Evolutionary conservation across 2,113 vertebrate species (phyloP).

Genomic region (Calyptomena viridis): DNA sequence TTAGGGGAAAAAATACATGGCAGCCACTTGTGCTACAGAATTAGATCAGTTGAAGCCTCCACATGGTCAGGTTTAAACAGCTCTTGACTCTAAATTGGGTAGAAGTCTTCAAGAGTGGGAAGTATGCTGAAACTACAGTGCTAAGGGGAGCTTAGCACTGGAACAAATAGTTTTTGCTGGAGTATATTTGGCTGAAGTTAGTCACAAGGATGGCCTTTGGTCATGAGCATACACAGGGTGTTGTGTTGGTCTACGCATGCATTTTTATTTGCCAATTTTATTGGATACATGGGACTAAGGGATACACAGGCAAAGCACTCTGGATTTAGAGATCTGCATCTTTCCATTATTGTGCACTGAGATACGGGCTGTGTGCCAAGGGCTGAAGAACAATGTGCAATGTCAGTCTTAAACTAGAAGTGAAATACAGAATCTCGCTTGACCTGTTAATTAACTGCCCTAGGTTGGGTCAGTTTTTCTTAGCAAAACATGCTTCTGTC

Average conservation of each 20-base stretch:
- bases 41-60: background rate
- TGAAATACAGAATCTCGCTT: background rate
- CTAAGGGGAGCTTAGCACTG: background rate
- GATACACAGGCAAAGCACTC: background rate
- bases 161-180: background rate
- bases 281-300: background rate
- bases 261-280: background rate
- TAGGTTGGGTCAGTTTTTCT: background rate
- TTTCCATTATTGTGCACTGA: background rate
- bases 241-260: background rate
- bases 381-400: background rate
- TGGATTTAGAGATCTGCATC: background rate
- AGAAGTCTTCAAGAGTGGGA: background rate
- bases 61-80: background rate
- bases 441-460: background rate
- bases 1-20: background rate
- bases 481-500: background rate
- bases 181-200: background rate
- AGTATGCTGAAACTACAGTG: background rate
- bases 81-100: background rate
- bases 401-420: background rate
- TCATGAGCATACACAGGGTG: accelerated
- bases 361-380: background rate
- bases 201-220: background rate
- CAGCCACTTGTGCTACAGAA: background rate